Percentiles rank a stretch among this genome's conserved stretches.
Conservation (phyloP, 2,113 vertebrate genomes). For the Carassius gibelio region DNA sequence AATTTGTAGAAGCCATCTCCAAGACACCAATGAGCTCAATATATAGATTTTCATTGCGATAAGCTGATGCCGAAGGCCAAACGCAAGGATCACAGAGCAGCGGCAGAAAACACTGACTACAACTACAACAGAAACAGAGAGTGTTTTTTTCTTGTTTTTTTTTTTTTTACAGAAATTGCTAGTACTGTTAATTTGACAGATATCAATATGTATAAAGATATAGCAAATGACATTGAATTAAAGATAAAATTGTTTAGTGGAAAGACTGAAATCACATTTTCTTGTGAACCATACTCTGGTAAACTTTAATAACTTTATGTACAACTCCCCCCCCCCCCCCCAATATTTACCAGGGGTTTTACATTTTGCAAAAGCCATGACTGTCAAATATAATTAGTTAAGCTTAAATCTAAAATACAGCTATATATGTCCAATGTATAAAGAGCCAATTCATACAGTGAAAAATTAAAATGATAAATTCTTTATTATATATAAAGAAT, state of each 20-base stretch:
- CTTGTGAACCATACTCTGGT: neutral
- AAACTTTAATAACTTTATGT: no score
- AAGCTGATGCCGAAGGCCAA: neutral
- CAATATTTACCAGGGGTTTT: no score
- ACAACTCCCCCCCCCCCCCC: no score
- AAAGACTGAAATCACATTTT: neutral
- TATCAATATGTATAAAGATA: neutral
- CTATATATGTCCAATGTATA: neutral
- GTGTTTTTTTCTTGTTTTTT: no score
- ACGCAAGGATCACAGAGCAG: neutral
- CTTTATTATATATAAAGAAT: no score
- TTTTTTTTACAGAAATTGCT: neutral
- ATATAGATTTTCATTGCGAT: slow-evolving; percentile 17
- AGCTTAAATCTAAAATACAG: neutral
- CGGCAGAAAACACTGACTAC: neutral
- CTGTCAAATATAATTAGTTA: no score
- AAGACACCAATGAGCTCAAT: slow-evolving; percentile 9
- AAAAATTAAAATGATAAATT: neutral
- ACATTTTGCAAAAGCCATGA: no score
- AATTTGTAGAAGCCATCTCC: neutral
- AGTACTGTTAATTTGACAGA: neutral
- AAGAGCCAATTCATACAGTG: neutral
- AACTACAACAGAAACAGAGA: neutral
- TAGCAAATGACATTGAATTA: neutral
- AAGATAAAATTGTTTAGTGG: neutral